Evolutionary conservation across 2,888 invertebrate species (phyloP), one percentile per base, ranked within the genome.

Genomic region (Hydraecia micacea): DNA sequence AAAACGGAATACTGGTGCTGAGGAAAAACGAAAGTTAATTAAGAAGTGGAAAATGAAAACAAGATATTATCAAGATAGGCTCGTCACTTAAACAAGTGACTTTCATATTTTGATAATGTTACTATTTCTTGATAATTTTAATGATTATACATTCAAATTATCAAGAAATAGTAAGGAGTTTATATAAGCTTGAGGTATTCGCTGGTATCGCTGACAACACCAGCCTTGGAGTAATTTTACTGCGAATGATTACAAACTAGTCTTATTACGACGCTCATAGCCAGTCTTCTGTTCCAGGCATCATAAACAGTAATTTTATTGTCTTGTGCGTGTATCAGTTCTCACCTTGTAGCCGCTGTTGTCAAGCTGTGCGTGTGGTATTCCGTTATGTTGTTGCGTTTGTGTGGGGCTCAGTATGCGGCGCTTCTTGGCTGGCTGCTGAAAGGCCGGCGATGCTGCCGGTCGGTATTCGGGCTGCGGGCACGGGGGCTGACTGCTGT

Each of bases 401-500:
- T 87, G 90, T 55, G 88, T 80, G 71, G 96, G 95, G 91, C 95
- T 96, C 93, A 96, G 92, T 92, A 95, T 91, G 87, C 95, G 94
- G 81, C 95, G 96, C 89, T 95, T 96, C 93, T 96, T 96, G 86
- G 94, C 94, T 91, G 96, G 95, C 91, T 94, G 94, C 83, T 91
- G 94, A 83, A 91, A 93, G 79, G 93, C 93, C 95, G 96, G 96
- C 94, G 95, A 95, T 90, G 89, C 88, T 88, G 94, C 95, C 95
- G 94, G 92, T 92, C 93, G 95, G 92, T 93, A 93, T 75, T 94
- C 92, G 78, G 92, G 91, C 91, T 94, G 95, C 88, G 91, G 90
- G 94, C 91, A 93, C 92, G 92, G 93, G 87, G 94, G 94, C 93
- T 96, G 95, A 95, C 93, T 96, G 95, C 92, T 96, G 95, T 94